phyloP scores from a whole-genome alignment of 2,888 invertebrate species.

The Serrognathus titanus region DNA sequence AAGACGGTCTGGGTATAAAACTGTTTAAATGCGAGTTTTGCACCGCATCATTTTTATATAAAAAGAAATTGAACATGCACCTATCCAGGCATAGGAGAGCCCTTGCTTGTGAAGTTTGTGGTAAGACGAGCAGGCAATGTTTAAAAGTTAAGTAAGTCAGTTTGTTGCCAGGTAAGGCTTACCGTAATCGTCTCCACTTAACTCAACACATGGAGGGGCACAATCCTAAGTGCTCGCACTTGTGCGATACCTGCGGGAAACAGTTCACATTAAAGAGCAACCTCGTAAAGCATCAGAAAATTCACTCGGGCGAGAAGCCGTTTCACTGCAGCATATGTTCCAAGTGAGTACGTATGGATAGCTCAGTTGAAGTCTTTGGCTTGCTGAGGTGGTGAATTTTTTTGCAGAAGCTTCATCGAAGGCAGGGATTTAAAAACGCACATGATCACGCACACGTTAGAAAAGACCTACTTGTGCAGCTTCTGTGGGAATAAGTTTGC shows the following conservation, averaged over 20 bases:
- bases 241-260: conserved; percentile 21
- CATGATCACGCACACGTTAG: conserved; percentile 9
- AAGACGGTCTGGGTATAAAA: neutral
- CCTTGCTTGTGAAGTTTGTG: conserved; percentile 13
- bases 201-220: conserved; percentile 14
- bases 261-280: conserved; percentile 19
- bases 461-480: conserved; percentile 10
- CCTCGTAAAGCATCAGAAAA: conserved; percentile 13
- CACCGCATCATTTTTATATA: conserved; percentile 12
- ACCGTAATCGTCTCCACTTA: conserved; percentile 7
- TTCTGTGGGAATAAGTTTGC: conserved; percentile 12
- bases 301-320: conserved; percentile 15
- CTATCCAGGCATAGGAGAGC: conserved; percentile 10
- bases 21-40: conserved; percentile 12
- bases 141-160: neutral
- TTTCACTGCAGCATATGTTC: conserved; percentile 14
- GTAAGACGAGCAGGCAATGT: neutral
- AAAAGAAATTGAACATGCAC: conserved; percentile 10
- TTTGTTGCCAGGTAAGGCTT: neutral
- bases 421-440: conserved; percentile 19
- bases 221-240: conserved; percentile 18
- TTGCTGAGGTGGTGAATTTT: too few relatives aligned
- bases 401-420: conserved; percentile 10
- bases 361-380: neutral
- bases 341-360: conserved; percentile 2